Percentiles rank a stretch among this genome's conserved stretches.
Conservation (phyloP, 2,888 invertebrate genomes). For the Pomacea canaliculata region DNA sequence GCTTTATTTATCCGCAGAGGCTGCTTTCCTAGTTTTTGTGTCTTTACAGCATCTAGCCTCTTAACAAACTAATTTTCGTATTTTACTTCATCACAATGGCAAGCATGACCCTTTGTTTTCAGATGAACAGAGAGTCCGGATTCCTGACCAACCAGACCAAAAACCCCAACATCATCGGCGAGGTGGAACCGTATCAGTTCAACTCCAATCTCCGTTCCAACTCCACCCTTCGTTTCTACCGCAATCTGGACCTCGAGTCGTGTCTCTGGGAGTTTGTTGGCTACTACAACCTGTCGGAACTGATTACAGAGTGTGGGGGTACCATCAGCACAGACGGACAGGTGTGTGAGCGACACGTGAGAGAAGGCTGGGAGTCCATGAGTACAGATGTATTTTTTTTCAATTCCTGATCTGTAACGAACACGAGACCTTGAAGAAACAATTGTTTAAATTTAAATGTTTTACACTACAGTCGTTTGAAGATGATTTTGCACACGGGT, state of each 20-base stretch:
- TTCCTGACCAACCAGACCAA: constrained; percentile 63
- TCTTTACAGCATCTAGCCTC: too few species aligned
- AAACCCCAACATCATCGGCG: constrained; percentile 50
- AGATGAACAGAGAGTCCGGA: constrained; percentile 51
- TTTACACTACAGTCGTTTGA: too few species aligned
- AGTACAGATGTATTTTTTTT: background rate
- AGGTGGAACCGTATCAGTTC: constrained; percentile 65
- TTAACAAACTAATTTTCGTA: too few species aligned
- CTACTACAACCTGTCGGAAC: constrained; percentile 67
- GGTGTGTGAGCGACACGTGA: constrained; percentile 44
- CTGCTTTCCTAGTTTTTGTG: too few species aligned
- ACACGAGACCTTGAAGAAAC: background rate
- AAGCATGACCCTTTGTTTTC: background rate
- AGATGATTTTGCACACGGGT: too few species aligned
- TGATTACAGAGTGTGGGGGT: constrained; percentile 67
- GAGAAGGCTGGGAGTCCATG: background rate
- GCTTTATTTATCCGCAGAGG: too few species aligned
- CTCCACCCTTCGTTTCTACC: constrained; percentile 66
- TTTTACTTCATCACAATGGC: too few species aligned
- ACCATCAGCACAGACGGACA: constrained; percentile 65
- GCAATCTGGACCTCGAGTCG: constrained; percentile 67
- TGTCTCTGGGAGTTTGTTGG: constrained; percentile 69
- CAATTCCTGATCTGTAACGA: background rate
- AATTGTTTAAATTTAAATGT: too few species aligned
- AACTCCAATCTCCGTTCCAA: constrained; percentile 51